phyloP scores from a whole-genome alignment of 2,888 invertebrate genomes.

The Heliconius aoede region DNA sequence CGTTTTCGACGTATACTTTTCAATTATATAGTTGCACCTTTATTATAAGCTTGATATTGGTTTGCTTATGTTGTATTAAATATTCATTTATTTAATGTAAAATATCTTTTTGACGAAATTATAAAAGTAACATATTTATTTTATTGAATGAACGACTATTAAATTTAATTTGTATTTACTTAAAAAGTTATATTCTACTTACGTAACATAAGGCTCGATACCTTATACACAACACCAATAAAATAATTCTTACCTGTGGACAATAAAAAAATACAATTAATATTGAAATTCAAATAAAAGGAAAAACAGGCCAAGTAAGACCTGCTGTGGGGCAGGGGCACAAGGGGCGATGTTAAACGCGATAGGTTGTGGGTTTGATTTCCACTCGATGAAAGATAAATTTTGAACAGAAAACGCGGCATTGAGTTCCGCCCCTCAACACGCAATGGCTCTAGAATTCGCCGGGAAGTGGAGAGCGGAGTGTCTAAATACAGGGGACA shows the following conservation, averaged over 20 bases:
- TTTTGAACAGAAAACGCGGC: too few species aligned
- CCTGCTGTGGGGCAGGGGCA: too few species aligned
- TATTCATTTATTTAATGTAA: not conserved
- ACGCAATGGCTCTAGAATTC: too few species aligned
- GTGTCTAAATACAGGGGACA: too few species aligned
- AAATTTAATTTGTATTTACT: not conserved
- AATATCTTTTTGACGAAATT: not conserved
- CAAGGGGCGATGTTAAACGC: too few species aligned
- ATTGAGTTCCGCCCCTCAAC: too few species aligned
- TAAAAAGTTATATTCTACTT: not conserved
- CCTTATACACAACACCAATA: too few species aligned
- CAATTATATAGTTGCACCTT: slow-evolving; percentile 25
- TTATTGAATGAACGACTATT: not conserved
- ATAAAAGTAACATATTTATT: not conserved
- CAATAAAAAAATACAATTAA: slow-evolving; percentile 43
- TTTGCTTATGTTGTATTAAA: not conserved
- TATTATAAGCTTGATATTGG: not conserved
- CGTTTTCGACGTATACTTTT: slow-evolving; percentile 48
- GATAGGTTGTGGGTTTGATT: too few species aligned
- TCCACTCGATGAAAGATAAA: too few species aligned
- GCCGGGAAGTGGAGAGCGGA: too few species aligned
- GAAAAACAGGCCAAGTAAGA: not conserved
- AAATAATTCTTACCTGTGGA: slow-evolving; percentile 52
- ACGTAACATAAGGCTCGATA: not conserved
- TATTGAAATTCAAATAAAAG: not conserved